Evolutionary conservation across 1,140 invertebrate genomes (phyloP), one percentile per base, ranked within the genome.

Genomic region (Lanistes nyassanus): DNA sequence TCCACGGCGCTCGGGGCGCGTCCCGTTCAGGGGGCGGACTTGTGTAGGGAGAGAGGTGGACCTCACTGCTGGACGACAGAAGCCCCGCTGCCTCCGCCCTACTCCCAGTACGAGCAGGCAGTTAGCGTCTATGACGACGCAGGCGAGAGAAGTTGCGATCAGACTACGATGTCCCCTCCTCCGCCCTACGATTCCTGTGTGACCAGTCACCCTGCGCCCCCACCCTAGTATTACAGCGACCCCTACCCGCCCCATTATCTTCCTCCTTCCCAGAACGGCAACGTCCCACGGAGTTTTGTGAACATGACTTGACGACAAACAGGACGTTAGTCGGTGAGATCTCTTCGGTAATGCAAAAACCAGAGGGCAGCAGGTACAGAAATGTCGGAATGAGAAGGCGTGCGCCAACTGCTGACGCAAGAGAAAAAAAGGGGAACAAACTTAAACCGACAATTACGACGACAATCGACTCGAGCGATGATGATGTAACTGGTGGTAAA

Each of bases 91-190:
- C 70, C 70, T 42, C 70, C 70, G 23, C 55, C 56, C 21, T 72
- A 72, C 36, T 72, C 36, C 62, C n/a, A 19, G 6, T 19, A 16
- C 19, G 56, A 26, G 29, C 37, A 37, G 4, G 42, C 19, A n/a
- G 31, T 23, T 31, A 4, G 5, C 2, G 29, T 19, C 5, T 23
- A 4, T 34, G 55, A 29, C 21, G 55, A 42, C 6, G 9, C 26
- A 23, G 56, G 56, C 26, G 55, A 34, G 23, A n/a, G n/a, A 34
- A 3, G 55, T 58, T 16, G 31, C 19, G 13, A 42, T n/a, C 55
- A 72, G n/a, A 26, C 60, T 26, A 60, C 23, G 37, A 1, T 58
- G 16, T 62, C 70, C 36, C 70, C 70, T 60, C 70, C 70, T 11
- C 70, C 70, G 13, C 37, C 70, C 0, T 72, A 72, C 70, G 70